Evolutionary conservation across 2,888 invertebrate genomes (phyloP), one percentile per base, ranked within the genome.

Genomic region (Cremastinae sp.): DNA sequence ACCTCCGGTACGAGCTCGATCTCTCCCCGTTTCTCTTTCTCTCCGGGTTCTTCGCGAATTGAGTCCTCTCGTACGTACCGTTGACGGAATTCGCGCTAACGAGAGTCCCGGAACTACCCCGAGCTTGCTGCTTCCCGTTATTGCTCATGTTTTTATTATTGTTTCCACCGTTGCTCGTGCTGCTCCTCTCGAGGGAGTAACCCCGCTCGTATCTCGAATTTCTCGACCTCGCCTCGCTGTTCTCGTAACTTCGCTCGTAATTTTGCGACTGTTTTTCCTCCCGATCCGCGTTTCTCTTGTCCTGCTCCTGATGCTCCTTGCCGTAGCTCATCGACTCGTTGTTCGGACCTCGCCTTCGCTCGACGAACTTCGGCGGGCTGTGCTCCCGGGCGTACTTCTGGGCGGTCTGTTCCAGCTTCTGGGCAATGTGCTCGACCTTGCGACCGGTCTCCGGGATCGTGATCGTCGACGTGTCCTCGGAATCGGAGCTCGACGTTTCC

Each of bases 381-480:
- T 89, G 87, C 59, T 89, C 89, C 2, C 88, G 80, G 0, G 89
- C 90, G 64, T 90, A 89, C 61, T 89, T 90, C 66, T 89, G 89
- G 0, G 90, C 90, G 0, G 90, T 90, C 71, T 90, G 89, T 69
- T 90, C 90, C 5, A 90, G 79, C 66, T 90, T 89, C 76, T 89
- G 90, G 0, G 90, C 86, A 8, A 90, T 89, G 47, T 90, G 90
- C 65, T 90, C 90, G 9, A 90, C 90, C 41, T 90, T 90, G 2
- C 89, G 80, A 0, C 88, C 88, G 0, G 83, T 85, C 56, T 89
- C 87, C 0, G 89, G 89, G 22, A 89, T 88, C 0, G 89, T 88
- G 1, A 89, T 86, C 1, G 90, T 90, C 36, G 87, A 87, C 20
- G 88, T 87, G 62, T 89, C 90, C 34, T 88, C 89, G 0, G 88